phyloP scores from a whole-genome alignment of 2,113 vertebrate genomes.

The Dicrurus megarhynchus region DNA sequence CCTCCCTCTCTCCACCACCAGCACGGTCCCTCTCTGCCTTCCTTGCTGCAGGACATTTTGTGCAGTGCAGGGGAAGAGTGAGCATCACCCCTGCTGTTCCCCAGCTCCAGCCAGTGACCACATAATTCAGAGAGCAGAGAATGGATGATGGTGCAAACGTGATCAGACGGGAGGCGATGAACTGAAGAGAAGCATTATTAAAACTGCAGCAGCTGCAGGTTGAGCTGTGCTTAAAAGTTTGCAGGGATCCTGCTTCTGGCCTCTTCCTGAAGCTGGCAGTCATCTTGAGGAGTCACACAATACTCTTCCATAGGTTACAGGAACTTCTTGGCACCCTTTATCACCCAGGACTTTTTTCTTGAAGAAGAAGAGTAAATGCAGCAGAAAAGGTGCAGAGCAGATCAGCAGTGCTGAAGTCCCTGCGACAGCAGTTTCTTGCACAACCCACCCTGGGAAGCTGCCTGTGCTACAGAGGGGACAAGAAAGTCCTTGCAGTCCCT shows the following conservation, averaged over 20 bases:
- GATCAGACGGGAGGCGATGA: fast-evolving
- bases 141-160: neutral
- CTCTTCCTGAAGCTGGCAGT: neutral
- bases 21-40: neutral
- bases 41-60: neutral
- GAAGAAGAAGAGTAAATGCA: neutral
- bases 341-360: neutral
- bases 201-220: neutral
- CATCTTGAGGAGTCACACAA: neutral
- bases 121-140: neutral
- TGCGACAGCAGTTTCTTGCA: neutral
- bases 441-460: neutral
- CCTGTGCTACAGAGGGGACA: neutral
- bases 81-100: neutral
- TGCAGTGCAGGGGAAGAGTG: neutral
- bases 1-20: fast-evolving
- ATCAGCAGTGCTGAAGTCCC: neutral
- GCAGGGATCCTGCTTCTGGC: neutral
- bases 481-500: neutral
- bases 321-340: neutral
- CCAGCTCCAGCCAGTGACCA: neutral
- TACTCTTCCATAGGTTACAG: neutral
- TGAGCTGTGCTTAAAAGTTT: neutral
- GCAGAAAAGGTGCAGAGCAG: neutral
- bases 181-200: neutral